Base-by-base conservation (phyloP, 2,113 vertebrate genomes). In the Pterocles orientalis region DNA sequence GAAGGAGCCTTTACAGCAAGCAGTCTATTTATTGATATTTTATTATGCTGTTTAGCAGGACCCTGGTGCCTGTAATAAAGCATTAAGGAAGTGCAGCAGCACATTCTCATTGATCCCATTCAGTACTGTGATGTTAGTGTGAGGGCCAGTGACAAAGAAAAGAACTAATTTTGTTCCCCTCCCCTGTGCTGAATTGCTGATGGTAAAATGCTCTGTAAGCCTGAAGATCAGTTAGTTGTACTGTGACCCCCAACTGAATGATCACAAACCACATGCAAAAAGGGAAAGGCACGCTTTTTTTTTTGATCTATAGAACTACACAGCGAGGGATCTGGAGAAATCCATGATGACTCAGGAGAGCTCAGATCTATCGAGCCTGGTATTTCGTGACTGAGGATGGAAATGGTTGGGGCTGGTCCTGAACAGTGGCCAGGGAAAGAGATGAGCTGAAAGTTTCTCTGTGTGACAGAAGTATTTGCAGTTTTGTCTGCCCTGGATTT, bases 61-160 rank as follows among this genome's bases (percentile, higher is more conserved):
- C 94, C 78, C 84, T n/a, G 71, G 90, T 91, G 95, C 84, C 92
- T 94, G 71, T 95, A 96, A 97, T 96, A 95, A 95, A 97, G 94
- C 94, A 80, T 64, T 96, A 96, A 95, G 92, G 94, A 97, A 96
- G 95, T 94, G 82, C 8, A 90, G 94, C 95, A 77, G 92, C 84
- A 82, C 92, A 53, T 89, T 96, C 95, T 65, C 94, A 97, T 96
- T 96, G 96, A 95, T 95, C 89, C 87, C 31, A 4, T 10, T 76
- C 81, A 28, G 82, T 10, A 8, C 84, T 79, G 88, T 39, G 91
- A 73, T 81, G 66, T 90, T 86, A 79, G 92, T 4, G 53, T 10
- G 41, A 89, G 76, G 57, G 43, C 53, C 56, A 47, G 79, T 11
- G 43, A 86, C 65, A 79, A 94, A 88, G 92, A 48, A 76, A 91